Percentiles rank a stretch among this genome's conserved stretches.
These are phyloP conservation scores for Geotrupes spiniger DNA, from an alignment of 2,888 invertebrate species.

Conservation along the genomic window DNA sequence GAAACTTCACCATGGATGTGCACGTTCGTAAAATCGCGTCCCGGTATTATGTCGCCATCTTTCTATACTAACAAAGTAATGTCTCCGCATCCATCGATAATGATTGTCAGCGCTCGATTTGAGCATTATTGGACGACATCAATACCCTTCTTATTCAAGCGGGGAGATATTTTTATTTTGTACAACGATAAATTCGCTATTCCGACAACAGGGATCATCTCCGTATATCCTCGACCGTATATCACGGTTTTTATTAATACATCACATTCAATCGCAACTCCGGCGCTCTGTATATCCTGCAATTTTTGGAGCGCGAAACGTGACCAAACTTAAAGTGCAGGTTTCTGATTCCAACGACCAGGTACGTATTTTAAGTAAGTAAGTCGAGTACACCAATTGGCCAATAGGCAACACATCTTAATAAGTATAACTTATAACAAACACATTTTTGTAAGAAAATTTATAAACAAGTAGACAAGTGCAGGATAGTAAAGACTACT, in stretches of 20 bases:
- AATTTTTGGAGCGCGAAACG: too few relatives aligned
- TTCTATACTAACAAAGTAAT: conserved; percentile 26
- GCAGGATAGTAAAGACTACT: too few relatives aligned
- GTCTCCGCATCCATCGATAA: conserved; percentile 27
- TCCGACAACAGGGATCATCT: conserved; percentile 34
- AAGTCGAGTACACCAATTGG: too few relatives aligned
- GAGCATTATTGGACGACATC: conserved; percentile 31
- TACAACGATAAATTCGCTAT: conserved; percentile 31
- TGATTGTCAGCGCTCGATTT: conserved; percentile 30
- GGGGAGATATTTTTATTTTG: conserved; percentile 33
- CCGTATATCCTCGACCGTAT: conserved; percentile 30
- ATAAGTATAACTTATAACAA: too few relatives aligned
- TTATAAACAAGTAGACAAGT: too few relatives aligned
- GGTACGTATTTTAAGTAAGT: too few relatives aligned
- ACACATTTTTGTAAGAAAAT: too few relatives aligned
- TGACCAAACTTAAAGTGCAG: too few relatives aligned
- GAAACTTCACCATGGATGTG: too few relatives aligned
- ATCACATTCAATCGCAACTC: conserved; percentile 18
- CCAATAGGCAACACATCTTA: too few relatives aligned
- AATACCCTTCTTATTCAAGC: conserved; percentile 29
- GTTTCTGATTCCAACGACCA: too few relatives aligned
- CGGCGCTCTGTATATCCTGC: not conserved
- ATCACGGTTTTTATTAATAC: conserved; percentile 30
- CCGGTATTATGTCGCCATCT: conserved; percentile 22
- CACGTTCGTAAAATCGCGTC: conserved; percentile 23